phyloP scores from a whole-genome alignment of 2,113 vertebrate species.

The Anarrhichthys ocellatus region DNA sequence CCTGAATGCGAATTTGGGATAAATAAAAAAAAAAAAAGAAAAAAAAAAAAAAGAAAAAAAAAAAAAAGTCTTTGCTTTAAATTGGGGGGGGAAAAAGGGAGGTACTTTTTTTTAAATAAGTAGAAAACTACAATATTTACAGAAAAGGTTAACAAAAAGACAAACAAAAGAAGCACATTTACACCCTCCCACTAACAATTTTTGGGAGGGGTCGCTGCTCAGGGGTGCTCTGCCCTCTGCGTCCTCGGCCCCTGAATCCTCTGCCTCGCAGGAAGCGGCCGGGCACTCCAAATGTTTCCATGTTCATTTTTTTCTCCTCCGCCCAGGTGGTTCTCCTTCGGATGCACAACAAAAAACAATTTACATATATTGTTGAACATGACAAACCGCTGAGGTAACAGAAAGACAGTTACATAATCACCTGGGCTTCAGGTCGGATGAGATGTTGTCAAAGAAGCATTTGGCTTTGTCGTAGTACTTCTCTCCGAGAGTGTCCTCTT shows the following conservation, averaged over 20 bases:
- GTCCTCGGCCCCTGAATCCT: constrained; percentile 90
- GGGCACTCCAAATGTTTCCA: constrained; percentile 95
- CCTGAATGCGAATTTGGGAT: constrained; percentile 27
- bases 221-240: constrained; percentile 82
- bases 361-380: neutral
- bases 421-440: constrained; percentile 94
- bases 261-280: constrained; percentile 92
- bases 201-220: constrained; percentile 86
- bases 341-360: constrained; percentile 29
- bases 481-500: constrained; percentile 84
- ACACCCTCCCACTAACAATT: constrained; percentile 89
- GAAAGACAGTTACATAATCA: constrained; percentile 49
- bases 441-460: constrained; percentile 98
- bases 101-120: constrained; percentile 60
- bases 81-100: constrained; percentile 22
- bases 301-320: constrained; percentile 95
- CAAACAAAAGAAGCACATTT: constrained; percentile 31
- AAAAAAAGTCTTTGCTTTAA: constrained; percentile 9
- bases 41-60: neutral
- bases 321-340: constrained; percentile 95
- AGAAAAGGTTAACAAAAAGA: constrained; percentile 39
- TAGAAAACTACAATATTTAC: constrained; percentile 72
- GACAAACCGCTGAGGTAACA: neutral
- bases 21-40: neutral
- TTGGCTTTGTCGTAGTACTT: constrained; percentile 97